These are phyloP conservation scores for Ptilorrhoa leucosticta DNA, from an alignment of 2,113 vertebrate genomes.

Conservation along the genomic window DNA sequence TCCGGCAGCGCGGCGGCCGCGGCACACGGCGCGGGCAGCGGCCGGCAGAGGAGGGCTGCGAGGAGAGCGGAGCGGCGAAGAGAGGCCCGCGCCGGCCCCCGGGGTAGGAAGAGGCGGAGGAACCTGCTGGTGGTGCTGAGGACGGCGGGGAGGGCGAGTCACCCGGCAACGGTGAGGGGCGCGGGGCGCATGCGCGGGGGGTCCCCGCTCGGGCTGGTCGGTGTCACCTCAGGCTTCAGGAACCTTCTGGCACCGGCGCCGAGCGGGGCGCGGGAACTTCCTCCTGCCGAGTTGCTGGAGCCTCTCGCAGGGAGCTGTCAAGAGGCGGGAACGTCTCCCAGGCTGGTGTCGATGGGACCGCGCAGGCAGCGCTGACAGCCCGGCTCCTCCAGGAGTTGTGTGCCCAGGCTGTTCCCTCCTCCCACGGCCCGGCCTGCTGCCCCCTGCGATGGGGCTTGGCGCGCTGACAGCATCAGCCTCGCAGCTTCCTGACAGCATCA, in stretches of 20 bases:
- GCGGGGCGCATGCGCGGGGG: slow-evolving; percentile 42
- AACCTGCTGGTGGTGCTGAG: slow-evolving; percentile 51
- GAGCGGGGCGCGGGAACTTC: slow-evolving; percentile 8
- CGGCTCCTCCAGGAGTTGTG: neutral
- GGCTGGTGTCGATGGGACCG: neutral
- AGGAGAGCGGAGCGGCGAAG: neutral
- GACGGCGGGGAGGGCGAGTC: slow-evolving; percentile 55
- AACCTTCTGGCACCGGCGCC: neutral
- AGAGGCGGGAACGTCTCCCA: neutral
- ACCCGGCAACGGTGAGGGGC: slow-evolving; percentile 65
- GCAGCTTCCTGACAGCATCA: neutral
- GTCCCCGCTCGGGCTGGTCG: neutral
- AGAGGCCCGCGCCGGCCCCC: neutral
- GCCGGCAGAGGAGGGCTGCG: neutral
- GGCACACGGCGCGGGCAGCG: neutral
- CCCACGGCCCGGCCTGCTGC: neutral
- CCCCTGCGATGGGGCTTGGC: neutral
- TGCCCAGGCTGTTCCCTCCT: neutral
- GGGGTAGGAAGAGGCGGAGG: slow-evolving; percentile 47
- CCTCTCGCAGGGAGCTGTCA: slow-evolving; percentile 1
- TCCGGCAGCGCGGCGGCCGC: neutral
- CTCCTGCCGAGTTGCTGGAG: neutral
- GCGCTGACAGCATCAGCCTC: neutral
- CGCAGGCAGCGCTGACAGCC: neutral
- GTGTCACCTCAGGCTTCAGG: neutral